phyloP scores from a whole-genome alignment of 2,888 invertebrate genomes.

The Andrena chrysosceles region DNA sequence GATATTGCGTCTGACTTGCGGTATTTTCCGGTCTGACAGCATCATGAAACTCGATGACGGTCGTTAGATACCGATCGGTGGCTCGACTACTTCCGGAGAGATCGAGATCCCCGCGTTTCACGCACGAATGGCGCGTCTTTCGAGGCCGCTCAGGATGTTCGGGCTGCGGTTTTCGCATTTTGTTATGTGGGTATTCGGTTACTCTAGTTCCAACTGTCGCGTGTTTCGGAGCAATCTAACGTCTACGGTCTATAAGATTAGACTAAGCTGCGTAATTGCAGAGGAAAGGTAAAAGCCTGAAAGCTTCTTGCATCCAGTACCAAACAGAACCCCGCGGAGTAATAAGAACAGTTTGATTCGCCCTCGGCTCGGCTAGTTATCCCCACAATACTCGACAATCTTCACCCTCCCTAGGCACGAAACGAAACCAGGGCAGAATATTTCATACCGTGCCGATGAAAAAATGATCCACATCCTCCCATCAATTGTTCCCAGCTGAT shows the following conservation, averaged over 20 bases:
- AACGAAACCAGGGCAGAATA: not conserved
- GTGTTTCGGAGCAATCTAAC: no score
- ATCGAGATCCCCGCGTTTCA: not conserved
- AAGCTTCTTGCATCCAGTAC: not conserved
- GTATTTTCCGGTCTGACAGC: slow-evolving; percentile 34
- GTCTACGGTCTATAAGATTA: no score
- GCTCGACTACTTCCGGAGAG: slow-evolving; percentile 14
- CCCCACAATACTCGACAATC: not conserved
- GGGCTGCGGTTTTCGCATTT: not conserved
- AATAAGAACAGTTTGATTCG: no score
- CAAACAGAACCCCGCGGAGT: not conserved
- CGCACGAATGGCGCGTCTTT: not conserved
- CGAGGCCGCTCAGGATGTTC: not conserved
- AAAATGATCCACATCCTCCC: slow-evolving; percentile 59
- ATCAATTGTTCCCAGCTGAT: slow-evolving; percentile 38
- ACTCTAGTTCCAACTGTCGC: not conserved
- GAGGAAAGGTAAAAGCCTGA: not conserved
- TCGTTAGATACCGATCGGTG: slow-evolving; percentile 25
- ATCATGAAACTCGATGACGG: slow-evolving; percentile 35
- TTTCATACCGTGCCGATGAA: slow-evolving; percentile 44
- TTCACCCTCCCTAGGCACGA: slow-evolving; percentile 23
- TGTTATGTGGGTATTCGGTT: not conserved
- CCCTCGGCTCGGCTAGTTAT: slow-evolving; percentile 7
- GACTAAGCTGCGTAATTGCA: no score
- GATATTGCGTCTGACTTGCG: slow-evolving; percentile 28